Evolutionary conservation across 2,113 vertebrate species (phyloP), one percentile per base, ranked within the genome.

Genomic region (Misgurnus anguillicaudatus): DNA sequence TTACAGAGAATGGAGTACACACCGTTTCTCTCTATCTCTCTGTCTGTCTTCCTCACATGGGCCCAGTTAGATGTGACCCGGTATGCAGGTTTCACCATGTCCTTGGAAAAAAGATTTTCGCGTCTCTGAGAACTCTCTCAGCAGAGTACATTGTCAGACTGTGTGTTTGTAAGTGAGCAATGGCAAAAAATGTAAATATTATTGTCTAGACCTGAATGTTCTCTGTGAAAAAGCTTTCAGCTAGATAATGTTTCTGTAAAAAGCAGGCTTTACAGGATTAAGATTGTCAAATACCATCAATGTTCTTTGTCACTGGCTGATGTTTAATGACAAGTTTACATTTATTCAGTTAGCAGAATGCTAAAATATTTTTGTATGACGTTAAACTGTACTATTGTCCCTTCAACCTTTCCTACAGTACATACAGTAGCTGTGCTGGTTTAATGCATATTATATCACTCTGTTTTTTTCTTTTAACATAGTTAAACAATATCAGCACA

Each of bases 31-130:
- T 78, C 1, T 78, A 16, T 4, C 36, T 78, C 55, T 69, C 51
- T 78, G 38, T 53, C 66, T 48, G 9, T 79, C 78, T 79, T 67
- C 38, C 65, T 81, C 82, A 69, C 82, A 77, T 78, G 79, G 47
- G 66, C 63, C 69, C 45, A 62, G 79, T 81, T 80, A 81, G 48
- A 60, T 16, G 45, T 69, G 55, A 73, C 38, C 75, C 0, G 13
- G n/a, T 60, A 19, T 67, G 75, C 24, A 24, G 9, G 31, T 64
- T 75, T 63, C 19, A 39, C 45, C 45, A 64, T 3, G 51, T 66
- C 48, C 51, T 47, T 45, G 42, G 24, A 75, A 53, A 75, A 76
- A 76, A 64, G 42, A 47, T 80, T 75, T 66, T 67, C 36, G 57
- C 38, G 38, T 36, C 53, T 21, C 24, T 72, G 61, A 63, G 58